These are phyloP conservation scores for Epinephelus moara DNA, from an alignment of 2,113 vertebrate species.

Conservation along the genomic window DNA sequence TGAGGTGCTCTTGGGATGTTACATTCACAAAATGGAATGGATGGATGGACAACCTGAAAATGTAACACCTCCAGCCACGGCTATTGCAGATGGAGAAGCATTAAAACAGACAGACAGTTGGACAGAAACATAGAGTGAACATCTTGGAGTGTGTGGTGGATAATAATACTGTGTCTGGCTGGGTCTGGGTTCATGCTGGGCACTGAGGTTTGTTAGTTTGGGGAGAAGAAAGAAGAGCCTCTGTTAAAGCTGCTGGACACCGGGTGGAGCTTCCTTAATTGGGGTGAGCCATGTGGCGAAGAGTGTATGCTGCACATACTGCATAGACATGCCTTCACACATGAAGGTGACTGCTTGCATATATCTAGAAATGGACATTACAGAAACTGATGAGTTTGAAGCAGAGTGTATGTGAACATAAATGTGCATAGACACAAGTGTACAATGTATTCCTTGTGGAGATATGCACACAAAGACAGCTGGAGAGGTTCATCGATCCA, in stretches of 20 bases:
- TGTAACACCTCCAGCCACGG: too few species aligned
- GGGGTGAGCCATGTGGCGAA: slow-evolving; percentile 5
- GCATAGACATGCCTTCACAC: neutral
- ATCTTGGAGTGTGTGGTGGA: neutral
- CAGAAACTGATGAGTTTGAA: neutral
- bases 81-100: too few species aligned
- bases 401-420: neutral
- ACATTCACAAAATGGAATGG: too few species aligned
- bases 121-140: neutral
- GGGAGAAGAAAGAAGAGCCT: slow-evolving; percentile 17
- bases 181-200: slow-evolving; percentile 10
- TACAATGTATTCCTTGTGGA: neutral
- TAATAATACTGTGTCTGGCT: slow-evolving; percentile 10
- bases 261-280: slow-evolving; percentile 34
- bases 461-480: slow-evolving; percentile 20
- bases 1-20: too few species aligned
- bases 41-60: too few species aligned
- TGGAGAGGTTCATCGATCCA: slow-evolving; percentile 45
- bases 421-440: neutral
- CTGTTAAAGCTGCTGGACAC: slow-evolving; percentile 7
- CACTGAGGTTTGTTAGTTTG: slow-evolving; percentile 16
- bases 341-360: neutral
- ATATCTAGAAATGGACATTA: neutral
- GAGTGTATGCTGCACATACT: neutral
- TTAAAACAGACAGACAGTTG: neutral